These are phyloP conservation scores for Synanthedon vespiformis DNA, from an alignment of 2,888 invertebrate genomes.

Conservation along the genomic window DNA sequence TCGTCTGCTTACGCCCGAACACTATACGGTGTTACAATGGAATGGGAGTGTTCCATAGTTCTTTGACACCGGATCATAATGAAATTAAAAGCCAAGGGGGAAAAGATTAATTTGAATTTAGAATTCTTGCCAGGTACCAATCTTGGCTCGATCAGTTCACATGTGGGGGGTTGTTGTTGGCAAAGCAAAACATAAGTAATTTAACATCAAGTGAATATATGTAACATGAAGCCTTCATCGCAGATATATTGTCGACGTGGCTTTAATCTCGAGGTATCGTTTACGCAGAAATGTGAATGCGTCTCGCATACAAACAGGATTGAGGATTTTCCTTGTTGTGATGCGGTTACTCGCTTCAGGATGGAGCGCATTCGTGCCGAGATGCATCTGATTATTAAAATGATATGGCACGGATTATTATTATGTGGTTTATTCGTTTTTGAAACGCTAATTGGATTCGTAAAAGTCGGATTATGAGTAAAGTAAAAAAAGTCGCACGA, in stretches of 20 bases:
- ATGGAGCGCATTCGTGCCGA: conserved; percentile 18
- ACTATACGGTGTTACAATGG: too few relatives aligned
- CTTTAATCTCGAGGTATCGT: conserved; percentile 21
- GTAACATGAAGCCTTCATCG: conserved; percentile 15
- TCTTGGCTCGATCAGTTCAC: background rate
- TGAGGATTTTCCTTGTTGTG: conserved; percentile 48
- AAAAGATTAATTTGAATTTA: too few relatives aligned
- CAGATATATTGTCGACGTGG: conserved; percentile 22
- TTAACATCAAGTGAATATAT: background rate
- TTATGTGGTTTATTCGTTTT: background rate
- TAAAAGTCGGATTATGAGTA: too few relatives aligned
- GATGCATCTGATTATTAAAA: conserved; percentile 6
- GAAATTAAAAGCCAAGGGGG: too few relatives aligned
- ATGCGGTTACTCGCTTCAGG: conserved; percentile 14
- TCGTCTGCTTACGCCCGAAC: too few relatives aligned
- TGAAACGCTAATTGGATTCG: background rate
- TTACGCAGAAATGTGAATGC: conserved; percentile 22
- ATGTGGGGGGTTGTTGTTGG: background rate
- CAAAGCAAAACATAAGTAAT: background rate
- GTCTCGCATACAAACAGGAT: conserved; percentile 46
- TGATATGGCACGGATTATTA: background rate
- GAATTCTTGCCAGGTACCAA: background rate
- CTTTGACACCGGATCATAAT: too few relatives aligned
- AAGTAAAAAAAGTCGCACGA: too few relatives aligned
- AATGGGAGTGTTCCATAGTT: too few relatives aligned